Evolutionary conservation across 2,888 invertebrate species (phyloP).

Genomic region (Zootermopsis nevadensis): DNA sequence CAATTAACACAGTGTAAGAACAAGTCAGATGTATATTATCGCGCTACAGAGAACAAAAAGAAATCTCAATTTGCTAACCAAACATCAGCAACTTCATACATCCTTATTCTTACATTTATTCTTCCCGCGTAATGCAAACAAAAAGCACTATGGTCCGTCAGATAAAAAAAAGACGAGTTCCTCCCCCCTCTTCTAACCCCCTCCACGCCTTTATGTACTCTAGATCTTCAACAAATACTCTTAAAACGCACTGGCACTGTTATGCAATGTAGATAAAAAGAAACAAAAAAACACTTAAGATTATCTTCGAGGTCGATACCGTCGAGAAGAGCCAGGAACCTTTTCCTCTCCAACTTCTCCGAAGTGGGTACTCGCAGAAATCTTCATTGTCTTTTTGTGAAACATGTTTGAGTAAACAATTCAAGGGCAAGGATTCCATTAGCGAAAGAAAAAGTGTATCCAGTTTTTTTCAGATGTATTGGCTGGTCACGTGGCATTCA

Average conservation of each 20-base stretch:
- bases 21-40: too few species aligned
- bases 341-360: not conserved
- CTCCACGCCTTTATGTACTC: not conserved
- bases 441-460: not conserved
- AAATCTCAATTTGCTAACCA: not conserved
- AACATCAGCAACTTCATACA: constrained; percentile 2
- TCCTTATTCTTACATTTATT: not conserved
- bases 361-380: not conserved
- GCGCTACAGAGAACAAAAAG: not conserved
- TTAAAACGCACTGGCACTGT: constrained; percentile 29
- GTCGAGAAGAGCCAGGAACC: not conserved
- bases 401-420: constrained; percentile 19
- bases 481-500: not conserved
- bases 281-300: constrained; percentile 14
- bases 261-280: constrained; percentile 19
- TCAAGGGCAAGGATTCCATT: constrained; percentile 26
- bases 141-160: constrained; percentile 16
- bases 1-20: too few species aligned
- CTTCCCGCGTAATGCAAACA: constrained; percentile 19
- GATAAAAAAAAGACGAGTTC: not conserved
- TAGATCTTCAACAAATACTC: constrained; percentile 30
- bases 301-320: constrained; percentile 21
- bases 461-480: not conserved
- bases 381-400: constrained; percentile 1
- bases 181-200: not conserved